Evolutionary conservation across 1,140 invertebrate species (phyloP), one percentile per base, ranked within the genome.

Genomic region (Drosophila kanapiae): DNA sequence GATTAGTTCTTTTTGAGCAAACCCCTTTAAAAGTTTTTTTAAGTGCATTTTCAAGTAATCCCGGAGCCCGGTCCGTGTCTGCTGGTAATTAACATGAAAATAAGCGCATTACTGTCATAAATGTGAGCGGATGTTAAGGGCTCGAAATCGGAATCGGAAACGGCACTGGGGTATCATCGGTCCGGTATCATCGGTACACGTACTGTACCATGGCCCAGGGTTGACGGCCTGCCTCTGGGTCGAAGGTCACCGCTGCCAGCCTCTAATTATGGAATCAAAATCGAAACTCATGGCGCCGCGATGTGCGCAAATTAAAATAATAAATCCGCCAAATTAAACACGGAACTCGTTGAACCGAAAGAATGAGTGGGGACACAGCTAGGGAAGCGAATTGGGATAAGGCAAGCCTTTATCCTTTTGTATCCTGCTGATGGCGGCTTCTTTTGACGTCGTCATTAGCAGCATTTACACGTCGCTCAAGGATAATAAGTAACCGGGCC

Each of bases 31-130:
- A n/a, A 8, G 7, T 54, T 43, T 42, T n/a, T n/a, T 14, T 4
- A 0, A 33, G 18, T 63, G 37, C 11, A 56, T 16, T 40, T 31
- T 2, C 5, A 7, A 35, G 16, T 37, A 62, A 62, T 4, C 29
- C 29, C 11, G 11, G 43, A 43, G 16, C 49, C 29, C 38, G 27
- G 27, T n/a, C 42, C 38, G 62, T 80, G 80, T 82, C 85, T 90
- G 85, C 71, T 85, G 78, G 81, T 84, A 88, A 88, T 90, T 84
- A 90, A 90, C 75, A 82, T 82, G 61, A 90, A 88, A 88, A 81
- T 85, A 90, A 80, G 81, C 85, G 71, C 85, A 82, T 82, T 60
- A 38, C 53, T 56, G 35, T 38, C 53, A 56, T 56, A 56, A 56
- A 56, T 56, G 35, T 38, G 18, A 56, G 14, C 53, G 18, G 53